Base-by-base conservation (phyloP, 1,140 invertebrate species). In the Bombus difficillimus region DNA sequence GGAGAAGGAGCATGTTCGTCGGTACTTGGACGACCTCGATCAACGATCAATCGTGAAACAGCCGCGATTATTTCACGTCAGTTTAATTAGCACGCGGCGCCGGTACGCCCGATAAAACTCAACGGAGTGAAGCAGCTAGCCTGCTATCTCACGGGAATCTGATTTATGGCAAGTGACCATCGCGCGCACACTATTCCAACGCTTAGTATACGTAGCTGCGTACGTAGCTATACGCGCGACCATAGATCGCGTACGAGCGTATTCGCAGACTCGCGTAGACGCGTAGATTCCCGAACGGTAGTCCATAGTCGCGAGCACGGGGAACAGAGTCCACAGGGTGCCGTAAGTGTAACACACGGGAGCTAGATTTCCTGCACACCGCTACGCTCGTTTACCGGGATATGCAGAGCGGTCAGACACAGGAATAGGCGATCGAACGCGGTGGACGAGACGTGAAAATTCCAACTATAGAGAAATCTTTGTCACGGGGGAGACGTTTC, bases 81-180 rank as follows among this genome's bases (percentile, higher is more conserved):
- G 93, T 95, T 95, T 95, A 95, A 95, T 95, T 95, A 95, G 94
- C 93, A 93, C 93, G 91, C 94, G 93, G 93, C 93, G 93, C 93
- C 92, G 93, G 93, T 93, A 92, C 89, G 91, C 86, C 92, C 88
- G 94, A 95, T 95, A 95, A 95, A 95, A 95, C 91, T 93, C 92
- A 86, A 86, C 88, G 81, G 89, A 90, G 92, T 94, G 93, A 93
- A 93, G 92, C 91, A 93, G 88, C 93, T 93, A 92, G 86, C 87
- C 83, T 83, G 92, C 92, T 95, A 95, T 95, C 94, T 94, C 93
- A 94, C 90, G 92, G 91, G 94, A 95, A 95, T 95, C 94, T 95
- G 94, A 95, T 95, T 95, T 95, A 95, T 94, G 91, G 93, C 91
- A 88, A 95, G 91, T 93, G 93, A 93, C 92, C 93, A 92, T 90